Conservation (phyloP, 2,888 invertebrate genomes). For the Leucoptera coffeella region DNA sequence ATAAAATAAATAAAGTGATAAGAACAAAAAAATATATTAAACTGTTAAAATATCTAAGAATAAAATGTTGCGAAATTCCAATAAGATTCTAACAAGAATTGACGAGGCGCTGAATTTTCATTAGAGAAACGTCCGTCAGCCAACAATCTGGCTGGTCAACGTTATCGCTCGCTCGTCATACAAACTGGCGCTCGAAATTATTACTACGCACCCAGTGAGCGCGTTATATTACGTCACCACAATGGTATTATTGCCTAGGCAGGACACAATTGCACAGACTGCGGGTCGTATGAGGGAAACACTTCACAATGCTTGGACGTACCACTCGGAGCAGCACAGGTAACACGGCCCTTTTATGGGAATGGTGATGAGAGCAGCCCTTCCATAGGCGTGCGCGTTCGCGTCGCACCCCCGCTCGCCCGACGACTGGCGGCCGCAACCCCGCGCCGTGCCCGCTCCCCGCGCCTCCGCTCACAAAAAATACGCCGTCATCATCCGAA, state of each 20-base stretch:
- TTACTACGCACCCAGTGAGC: slow-evolving; percentile 54
- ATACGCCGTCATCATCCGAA: slow-evolving; percentile 54
- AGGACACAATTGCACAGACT: slow-evolving; percentile 34
- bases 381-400: slow-evolving; percentile 59
- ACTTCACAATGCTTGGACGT: slow-evolving; percentile 47
- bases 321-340: slow-evolving; percentile 49
- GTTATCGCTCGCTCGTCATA: too few relatives aligned
- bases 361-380: slow-evolving; percentile 56
- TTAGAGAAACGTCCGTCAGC: too few relatives aligned
- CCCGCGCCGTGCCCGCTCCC: slow-evolving; percentile 22
- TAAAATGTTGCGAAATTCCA: too few relatives aligned
- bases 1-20: too few relatives aligned
- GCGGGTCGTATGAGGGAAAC: slow-evolving; percentile 6
- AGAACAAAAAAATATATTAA: too few relatives aligned
- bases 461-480: slow-evolving; percentile 52
- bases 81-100: too few relatives aligned
- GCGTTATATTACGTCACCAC: slow-evolving; percentile 55
- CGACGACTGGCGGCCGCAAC: slow-evolving; percentile 41
- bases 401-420: slow-evolving; percentile 54
- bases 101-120: too few relatives aligned
- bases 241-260: slow-evolving; percentile 53
- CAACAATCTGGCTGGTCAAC: too few relatives aligned
- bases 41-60: too few relatives aligned
- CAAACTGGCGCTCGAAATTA: slow-evolving; percentile 50
- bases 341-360: slow-evolving; percentile 55